A percentile compares a stretch with the other conserved stretches of the same genome.
Evolutionary conservation across 2,113 vertebrate genomes (phyloP).

Genomic region (Chascanopsetta lugubris): DNA sequence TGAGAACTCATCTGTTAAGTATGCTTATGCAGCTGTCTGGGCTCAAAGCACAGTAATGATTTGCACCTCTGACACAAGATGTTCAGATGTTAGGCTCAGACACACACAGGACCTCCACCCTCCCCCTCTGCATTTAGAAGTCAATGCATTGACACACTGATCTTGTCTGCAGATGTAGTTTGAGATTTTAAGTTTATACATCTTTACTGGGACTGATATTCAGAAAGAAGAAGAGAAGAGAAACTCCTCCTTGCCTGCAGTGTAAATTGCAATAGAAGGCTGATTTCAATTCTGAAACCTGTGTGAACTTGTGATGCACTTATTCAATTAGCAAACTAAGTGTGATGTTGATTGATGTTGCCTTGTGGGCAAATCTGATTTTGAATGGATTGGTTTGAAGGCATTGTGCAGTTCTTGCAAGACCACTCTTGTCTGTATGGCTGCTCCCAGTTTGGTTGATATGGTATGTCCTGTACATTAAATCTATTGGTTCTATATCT

Average conservation of each 20-base stretch:
- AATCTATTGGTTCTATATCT: constrained; percentile 4
- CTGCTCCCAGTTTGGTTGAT: background rate
- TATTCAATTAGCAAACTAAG: too few species aligned
- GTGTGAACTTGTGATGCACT: too few species aligned
- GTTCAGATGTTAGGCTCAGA: constrained; percentile 14
- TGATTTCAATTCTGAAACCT: too few species aligned
- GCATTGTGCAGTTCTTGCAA: background rate
- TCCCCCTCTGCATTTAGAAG: too few species aligned
- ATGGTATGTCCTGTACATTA: background rate
- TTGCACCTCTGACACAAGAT: constrained; percentile 13
- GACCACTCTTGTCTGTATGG: background rate
- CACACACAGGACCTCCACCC: background rate
- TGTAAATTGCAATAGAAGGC: too few species aligned
- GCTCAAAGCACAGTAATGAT: constrained; percentile 31
- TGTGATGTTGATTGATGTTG: too few species aligned
- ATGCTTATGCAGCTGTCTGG: constrained; percentile 32
- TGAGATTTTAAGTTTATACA: too few species aligned
- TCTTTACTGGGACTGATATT: too few species aligned
- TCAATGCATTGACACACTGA: too few species aligned
- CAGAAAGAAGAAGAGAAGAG: too few species aligned
- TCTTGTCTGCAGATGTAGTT: too few species aligned
- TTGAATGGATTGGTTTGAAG: background rate
- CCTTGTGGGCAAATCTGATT: background rate
- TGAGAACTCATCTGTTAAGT: constrained; percentile 42
- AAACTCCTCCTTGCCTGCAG: too few species aligned